Evolutionary conservation across 2,888 invertebrate genomes (phyloP), one percentile per base, ranked within the genome.

Genomic region (Luperina testacea): DNA sequence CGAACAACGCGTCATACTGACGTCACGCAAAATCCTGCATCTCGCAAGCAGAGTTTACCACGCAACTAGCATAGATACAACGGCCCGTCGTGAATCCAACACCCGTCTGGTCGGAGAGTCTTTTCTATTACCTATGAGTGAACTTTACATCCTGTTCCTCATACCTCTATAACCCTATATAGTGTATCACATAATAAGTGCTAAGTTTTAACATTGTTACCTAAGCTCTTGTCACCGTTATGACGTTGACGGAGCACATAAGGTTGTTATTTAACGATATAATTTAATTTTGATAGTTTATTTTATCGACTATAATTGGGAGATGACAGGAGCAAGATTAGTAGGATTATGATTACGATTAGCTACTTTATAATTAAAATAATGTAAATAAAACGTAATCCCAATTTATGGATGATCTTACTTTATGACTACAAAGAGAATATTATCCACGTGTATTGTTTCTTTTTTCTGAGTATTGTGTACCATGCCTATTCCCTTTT

Each of bases 121-220:
- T 32, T 32, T 32, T 32, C 32, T 32, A 32, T 32, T 1, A 1
- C 0, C 1, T 32, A 32, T 32, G 32, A 32, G 32, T 32, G 32
- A 32, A 32, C 32, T 32, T 32, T 32, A 32, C 32, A 32, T 1
- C 32, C 32, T 32, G 32, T 32, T 32, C 32, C 32, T 32, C 32
- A 32, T 32, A 32, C 32, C 32, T 32, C 32, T 32, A 32, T 1
- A 32, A 81, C 89, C 89, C 90, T 85, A 88, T 91, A n/a, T n/a
- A n/a, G n/a, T 91, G 89, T 90, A 83, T 90, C 88, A 88, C 82
- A 80, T 90, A 90, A 92, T 92, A 90, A 90, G 87, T 80, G 85
- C 81, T 85, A 87, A 88, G 88, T 90, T 89, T 84, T 87, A 87
- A 90, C 84, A 83, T 83, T 87, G 86, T 87, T 84, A 83, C 74